Evolutionary conservation across 2,797 vertebrate genomes (phyloP).

Genomic region (Florisuga fusca): DNA sequence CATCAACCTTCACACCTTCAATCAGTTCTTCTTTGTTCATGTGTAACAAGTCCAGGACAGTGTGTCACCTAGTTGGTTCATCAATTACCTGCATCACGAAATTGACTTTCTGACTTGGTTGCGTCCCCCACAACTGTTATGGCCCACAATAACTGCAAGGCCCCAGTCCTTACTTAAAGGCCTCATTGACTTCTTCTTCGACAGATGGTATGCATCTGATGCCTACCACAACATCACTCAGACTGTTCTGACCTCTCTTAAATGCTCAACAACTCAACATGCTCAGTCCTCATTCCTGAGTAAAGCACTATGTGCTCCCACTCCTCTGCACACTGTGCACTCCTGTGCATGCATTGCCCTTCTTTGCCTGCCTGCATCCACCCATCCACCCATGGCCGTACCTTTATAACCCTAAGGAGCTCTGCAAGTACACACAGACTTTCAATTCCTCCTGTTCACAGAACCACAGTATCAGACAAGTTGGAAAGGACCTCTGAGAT

Average conservation of each 20-base stretch:
- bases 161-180: neutral
- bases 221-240: neutral
- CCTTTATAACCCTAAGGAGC: no score
- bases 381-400: neutral
- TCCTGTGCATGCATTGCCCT: neutral
- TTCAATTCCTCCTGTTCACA: no score
- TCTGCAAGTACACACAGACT: no score
- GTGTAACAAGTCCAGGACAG: neutral
- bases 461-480: no score
- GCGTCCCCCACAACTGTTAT: neutral
- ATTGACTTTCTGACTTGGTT: neutral
- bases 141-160: neutral
- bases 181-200: neutral
- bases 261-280: neutral
- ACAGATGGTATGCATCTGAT: neutral
- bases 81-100: neutral
- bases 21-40: neutral
- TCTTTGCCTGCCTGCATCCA: neutral
- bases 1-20: neutral
- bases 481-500: no score
- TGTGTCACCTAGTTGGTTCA: neutral
- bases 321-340: no score
- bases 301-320: neutral
- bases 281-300: neutral
- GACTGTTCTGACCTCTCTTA: neutral